Evolutionary conservation across 2,113 vertebrate species (phyloP).

Genomic region (Donacobius atricapilla): DNA sequence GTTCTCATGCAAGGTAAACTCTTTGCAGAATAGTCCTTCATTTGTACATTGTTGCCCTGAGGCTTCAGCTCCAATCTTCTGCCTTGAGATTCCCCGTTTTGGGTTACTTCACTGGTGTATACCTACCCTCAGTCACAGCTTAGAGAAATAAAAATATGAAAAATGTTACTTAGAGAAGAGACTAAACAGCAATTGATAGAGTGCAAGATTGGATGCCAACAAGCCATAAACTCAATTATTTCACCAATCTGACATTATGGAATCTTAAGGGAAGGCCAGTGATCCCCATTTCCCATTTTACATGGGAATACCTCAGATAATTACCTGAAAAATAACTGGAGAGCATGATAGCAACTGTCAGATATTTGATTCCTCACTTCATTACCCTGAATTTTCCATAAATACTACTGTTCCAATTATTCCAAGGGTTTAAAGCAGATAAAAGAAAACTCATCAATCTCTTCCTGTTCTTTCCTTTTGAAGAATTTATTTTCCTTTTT

Average conservation of each 20-base stretch:
- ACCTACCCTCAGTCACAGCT: background rate
- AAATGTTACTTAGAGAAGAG: background rate
- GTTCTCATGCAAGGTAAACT: background rate
- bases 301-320: background rate
- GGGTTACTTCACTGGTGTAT: background rate
- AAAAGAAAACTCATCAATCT: background rate
- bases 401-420: background rate
- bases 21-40: background rate
- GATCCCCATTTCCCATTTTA: background rate
- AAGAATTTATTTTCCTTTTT: background rate
- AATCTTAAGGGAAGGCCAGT: background rate
- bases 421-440: background rate
- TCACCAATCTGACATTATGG: accelerated
- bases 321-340: background rate
- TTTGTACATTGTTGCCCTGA: background rate
- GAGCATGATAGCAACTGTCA: background rate
- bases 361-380: background rate
- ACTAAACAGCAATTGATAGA: background rate
- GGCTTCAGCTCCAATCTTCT: background rate
- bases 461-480: background rate
- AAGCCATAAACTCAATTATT: background rate
- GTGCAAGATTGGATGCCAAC: background rate
- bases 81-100: background rate
- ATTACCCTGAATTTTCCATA: background rate
- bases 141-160: background rate